Evolutionary conservation across 2,888 invertebrate genomes (phyloP).

Genomic region (Sinotaia quadrata): DNA sequence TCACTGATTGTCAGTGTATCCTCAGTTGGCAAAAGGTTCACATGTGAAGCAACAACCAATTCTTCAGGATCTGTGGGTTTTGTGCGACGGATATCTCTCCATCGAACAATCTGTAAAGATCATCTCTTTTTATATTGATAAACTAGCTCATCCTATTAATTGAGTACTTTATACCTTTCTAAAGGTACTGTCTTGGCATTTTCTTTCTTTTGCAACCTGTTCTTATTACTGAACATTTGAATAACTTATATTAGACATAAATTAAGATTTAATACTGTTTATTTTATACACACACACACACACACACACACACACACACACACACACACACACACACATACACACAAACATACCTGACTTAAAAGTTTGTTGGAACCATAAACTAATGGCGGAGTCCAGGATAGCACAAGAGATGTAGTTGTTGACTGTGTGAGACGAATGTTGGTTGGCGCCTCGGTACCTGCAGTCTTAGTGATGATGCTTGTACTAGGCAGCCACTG

Average conservation of each 20-base stretch:
- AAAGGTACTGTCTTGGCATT: too few relatives aligned
- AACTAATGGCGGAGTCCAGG: conserved; percentile 70
- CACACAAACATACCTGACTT: conserved; percentile 12
- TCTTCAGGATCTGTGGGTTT: conserved; percentile 53
- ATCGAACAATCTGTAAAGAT: conserved; percentile 61
- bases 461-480: conserved; percentile 69
- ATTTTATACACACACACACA: too few relatives aligned
- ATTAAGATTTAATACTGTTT: too few relatives aligned
- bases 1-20: conserved; percentile 62
- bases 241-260: too few relatives aligned
- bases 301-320: too few relatives aligned
- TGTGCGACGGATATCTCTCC: conserved; percentile 63
- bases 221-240: too few relatives aligned
- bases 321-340: too few relatives aligned
- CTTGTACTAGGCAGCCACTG: conserved; percentile 69
- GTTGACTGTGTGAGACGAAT: conserved; percentile 57
- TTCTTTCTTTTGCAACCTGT: too few relatives aligned
- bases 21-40: conserved; percentile 62
- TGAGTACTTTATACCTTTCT: too few relatives aligned
- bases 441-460: conserved; percentile 67
- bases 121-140: too few relatives aligned
- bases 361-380: conserved; percentile 70
- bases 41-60: conserved; percentile 63
- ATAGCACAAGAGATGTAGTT: conserved; percentile 61
- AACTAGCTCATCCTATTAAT: too few relatives aligned